Evolutionary conservation across 2,113 vertebrate species (phyloP), one percentile per base, ranked within the genome.

Genomic region (Bostrychus sinensis): DNA sequence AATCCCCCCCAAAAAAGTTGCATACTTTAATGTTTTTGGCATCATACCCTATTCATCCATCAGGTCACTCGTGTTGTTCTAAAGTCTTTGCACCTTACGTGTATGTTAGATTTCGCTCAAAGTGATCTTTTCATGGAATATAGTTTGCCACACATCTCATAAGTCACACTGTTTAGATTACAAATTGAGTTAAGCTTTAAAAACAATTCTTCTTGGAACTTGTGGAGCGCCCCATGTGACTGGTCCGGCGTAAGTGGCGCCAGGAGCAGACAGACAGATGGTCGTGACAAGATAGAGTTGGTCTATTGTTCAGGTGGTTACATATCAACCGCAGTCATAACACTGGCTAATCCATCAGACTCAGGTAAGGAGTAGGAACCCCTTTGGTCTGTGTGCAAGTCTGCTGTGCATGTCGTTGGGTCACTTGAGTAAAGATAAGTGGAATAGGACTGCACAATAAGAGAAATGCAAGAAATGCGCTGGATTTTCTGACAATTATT

Each of bases 231-330:
- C 16, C 19, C 66, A 75, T 72, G 75, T 70, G 70, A 74, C 43
- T 23, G 38, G 23, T 56, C 32, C 53, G 70, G 75, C 5, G 17
- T n/a, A 25, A 56, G 57, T 57, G 75, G 69, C 34, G 61, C 64
- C 53, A 51, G 56, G 56, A 53, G 10, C 16, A 80, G 67, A 67
- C 13, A 80, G 67, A 67, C 61, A 75, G 74, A 80, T 66, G 39
- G 23, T 2, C 1, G 25, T 63, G 46, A 69, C 57, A 60, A 61
- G 62, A 56, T 69, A 51, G 54, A 26, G 22, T 63, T 25, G 50
- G 39, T 68, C 62, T 38, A 43, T 70, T 72, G 30, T 55, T 12
- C 32, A 50, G 9, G 41, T 45, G 41, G 30, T 58, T 61, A 50
- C 50, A 12, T 14, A 38, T 43, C 20, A 62, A 66, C 9, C 37